Evolutionary conservation across 2,113 vertebrate species (phyloP), one percentile per base, ranked within the genome.

Genomic region (Morone chrysops): DNA sequence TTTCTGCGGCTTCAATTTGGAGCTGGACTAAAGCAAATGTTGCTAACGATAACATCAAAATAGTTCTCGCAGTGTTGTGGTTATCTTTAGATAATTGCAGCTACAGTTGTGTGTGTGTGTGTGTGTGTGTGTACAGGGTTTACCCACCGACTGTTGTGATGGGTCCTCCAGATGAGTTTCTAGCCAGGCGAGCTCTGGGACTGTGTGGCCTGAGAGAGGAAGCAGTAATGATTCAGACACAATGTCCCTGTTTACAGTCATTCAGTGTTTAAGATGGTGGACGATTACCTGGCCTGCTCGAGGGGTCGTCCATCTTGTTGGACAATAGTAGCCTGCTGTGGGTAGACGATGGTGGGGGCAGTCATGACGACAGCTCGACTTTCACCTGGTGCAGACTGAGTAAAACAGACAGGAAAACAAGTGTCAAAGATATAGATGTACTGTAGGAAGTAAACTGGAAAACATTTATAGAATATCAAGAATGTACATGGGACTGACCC

Each of bases 101-200:
- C 76, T 74, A 53, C 41, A 25, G 8, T 25, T 45, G n/a, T 25
- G n/a, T 59, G 68, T 48, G 20, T 57, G 38, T 57, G 38, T 36
- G 38, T 69, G 25, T 57, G 82, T 74, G 61, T 78, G 57, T 68
- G 40, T 2, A 25, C 5, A 51, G 40, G 12, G 20, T 71, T 82
- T 82, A 90, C 94, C 93, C 95, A 99, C 98, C 98, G 14, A 99
- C 95, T 92, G 97, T 98, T 62, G 97, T 99, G 92, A 99, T 94
- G 0, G 96, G 94, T 45, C 93, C 93, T 48, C 95, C 93, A 62
- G 95, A 89, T 9, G 88, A 88, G 17, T 90, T 96, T 84, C 96
- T 96, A 79, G 90, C 83, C 88, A 95, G 74, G 38, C 97, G 95
- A 84, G 95, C 94, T 86, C 97, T 96, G 78, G 97, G 97, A 91